Conservation (phyloP, 2,888 invertebrate species). For the Rhodophaea formosa region DNA sequence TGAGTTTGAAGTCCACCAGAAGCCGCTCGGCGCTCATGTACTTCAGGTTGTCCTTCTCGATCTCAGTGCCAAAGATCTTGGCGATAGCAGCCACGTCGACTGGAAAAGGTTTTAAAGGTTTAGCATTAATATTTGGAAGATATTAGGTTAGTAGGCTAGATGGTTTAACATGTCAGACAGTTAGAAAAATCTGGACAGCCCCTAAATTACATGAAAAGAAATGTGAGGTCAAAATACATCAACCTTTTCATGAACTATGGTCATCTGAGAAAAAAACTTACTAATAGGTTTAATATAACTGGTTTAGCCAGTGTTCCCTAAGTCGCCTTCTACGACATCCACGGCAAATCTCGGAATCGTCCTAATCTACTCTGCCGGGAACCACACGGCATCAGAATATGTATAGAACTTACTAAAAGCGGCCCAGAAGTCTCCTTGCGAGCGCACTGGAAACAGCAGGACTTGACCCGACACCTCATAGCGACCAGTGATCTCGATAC, state of each 20-base stretch:
- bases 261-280: too few species aligned
- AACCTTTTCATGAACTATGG: too few species aligned
- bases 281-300: too few species aligned
- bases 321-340: too few species aligned
- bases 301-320: too few species aligned
- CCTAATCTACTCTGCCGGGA: too few species aligned
- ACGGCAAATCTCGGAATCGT: too few species aligned
- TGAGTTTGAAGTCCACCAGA: slow-evolving; percentile 86
- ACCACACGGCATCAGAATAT: too few species aligned
- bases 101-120: slow-evolving; percentile 55
- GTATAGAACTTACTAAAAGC: slow-evolving; percentile 88
- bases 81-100: slow-evolving; percentile 86
- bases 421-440: slow-evolving; percentile 91
- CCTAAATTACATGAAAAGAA: too few species aligned
- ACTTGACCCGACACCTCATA: slow-evolving; percentile 90
- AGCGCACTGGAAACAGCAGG: slow-evolving; percentile 88
- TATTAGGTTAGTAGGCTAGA: neutral
- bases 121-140: neutral
- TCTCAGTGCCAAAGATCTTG: slow-evolving; percentile 86
- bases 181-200: too few species aligned
- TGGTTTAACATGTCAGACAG: too few species aligned
- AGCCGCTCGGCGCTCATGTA: slow-evolving; percentile 86
- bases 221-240: too few species aligned
- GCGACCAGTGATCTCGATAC: slow-evolving; percentile 87
- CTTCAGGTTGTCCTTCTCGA: slow-evolving; percentile 78